A percentile compares a stretch with the other conserved stretches of the same genome.
phyloP scores from a whole-genome alignment of 2,113 vertebrate species.

The Chunga burmeisteri region DNA sequence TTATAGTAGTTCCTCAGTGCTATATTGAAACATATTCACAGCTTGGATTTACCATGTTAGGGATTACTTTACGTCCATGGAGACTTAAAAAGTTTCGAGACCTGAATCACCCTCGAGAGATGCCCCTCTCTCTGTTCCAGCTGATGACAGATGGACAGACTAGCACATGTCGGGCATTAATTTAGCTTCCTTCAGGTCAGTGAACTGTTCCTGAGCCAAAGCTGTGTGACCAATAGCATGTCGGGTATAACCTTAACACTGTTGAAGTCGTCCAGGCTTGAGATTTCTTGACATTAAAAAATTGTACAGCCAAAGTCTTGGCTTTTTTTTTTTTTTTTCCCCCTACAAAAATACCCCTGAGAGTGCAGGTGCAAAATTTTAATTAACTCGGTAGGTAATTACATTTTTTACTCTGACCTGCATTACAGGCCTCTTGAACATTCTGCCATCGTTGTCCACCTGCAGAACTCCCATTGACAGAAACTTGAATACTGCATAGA shows the following conservation, averaged over 20 bases:
- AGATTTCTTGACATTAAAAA: neutral
- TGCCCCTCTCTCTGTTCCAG: neutral
- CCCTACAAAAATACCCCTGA: neutral
- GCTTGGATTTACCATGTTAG: neutral
- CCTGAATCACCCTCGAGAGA: neutral
- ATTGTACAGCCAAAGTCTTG: neutral
- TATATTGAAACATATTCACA: neutral
- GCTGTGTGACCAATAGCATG: neutral
- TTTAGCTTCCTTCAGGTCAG: neutral
- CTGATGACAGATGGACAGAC: neutral
- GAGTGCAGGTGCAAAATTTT: constrained; percentile 31
- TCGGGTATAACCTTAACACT: neutral
- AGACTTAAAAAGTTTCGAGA: neutral
- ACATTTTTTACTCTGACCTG: neutral
- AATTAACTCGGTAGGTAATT: constrained; percentile 32
- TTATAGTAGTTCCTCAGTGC: neutral
- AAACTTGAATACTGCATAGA: neutral
- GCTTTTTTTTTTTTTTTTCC: neutral
- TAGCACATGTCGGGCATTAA: neutral
- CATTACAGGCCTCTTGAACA: neutral
- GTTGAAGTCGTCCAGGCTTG: neutral
- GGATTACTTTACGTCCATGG: neutral
- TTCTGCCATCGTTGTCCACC: neutral
- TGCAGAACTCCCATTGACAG: neutral
- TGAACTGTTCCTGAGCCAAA: neutral